These are phyloP conservation scores for Oriolus oriolus DNA, from an alignment of 2,113 vertebrate genomes.

Conservation along the genomic window DNA sequence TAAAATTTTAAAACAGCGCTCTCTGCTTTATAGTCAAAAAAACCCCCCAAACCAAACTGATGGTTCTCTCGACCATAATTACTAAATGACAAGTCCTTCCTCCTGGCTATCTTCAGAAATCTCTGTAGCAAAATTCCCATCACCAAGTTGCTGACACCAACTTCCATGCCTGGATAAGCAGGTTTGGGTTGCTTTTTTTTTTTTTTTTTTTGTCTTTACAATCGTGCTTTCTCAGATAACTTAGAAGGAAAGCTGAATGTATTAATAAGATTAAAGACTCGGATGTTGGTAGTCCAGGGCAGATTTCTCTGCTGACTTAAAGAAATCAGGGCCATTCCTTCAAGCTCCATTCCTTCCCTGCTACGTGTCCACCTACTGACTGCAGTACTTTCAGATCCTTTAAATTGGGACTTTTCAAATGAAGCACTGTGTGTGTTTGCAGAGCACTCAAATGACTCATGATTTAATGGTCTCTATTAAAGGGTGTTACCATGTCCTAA, in stretches of 20 bases:
- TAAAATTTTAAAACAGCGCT: not conserved
- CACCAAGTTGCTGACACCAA: accelerated
- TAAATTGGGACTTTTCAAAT: not conserved
- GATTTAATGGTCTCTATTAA: not conserved
- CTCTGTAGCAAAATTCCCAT: not conserved
- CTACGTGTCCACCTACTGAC: not conserved
- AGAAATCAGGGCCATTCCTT: not conserved
- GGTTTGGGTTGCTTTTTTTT: not conserved
- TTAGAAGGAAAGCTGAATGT: not conserved
- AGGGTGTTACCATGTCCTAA: not conserved
- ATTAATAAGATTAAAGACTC: not conserved
- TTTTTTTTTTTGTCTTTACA: not conserved
- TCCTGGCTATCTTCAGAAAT: not conserved
- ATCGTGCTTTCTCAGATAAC: not conserved
- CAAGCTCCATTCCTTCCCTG: not conserved
- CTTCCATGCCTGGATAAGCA: not conserved
- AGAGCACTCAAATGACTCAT: not conserved
- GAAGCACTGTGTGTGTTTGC: not conserved
- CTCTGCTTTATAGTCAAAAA: not conserved
- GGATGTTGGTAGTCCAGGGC: not conserved
- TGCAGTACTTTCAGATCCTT: not conserved
- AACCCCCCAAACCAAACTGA: not conserved
- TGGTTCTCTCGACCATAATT: not conserved
- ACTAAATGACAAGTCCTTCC: not conserved
- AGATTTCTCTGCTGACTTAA: not conserved